Conservation (phyloP, 2,888 invertebrate species). For the Rugalucina vietnamica region DNA sequence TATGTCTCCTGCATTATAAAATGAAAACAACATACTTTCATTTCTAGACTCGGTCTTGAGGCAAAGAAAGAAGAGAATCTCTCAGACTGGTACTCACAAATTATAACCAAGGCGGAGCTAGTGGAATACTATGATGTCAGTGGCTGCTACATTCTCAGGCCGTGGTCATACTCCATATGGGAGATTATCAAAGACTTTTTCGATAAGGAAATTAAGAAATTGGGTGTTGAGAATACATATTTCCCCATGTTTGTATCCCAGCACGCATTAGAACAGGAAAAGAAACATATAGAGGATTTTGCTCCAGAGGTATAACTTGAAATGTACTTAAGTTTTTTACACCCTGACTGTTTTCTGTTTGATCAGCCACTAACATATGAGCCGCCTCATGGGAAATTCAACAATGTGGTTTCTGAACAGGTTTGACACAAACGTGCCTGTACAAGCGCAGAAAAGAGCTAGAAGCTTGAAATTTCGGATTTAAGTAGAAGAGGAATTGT, state of each 20-base stretch:
- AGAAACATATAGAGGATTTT: constrained; percentile 98
- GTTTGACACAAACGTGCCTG: too few species aligned
- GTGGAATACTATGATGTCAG: constrained; percentile 99
- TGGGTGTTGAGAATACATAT: constrained; percentile 98
- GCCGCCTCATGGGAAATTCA: too few species aligned
- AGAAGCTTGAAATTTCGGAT: too few species aligned
- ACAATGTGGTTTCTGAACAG: too few species aligned
- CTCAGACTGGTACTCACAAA: constrained; percentile 98
- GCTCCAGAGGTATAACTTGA: constrained; percentile 96
- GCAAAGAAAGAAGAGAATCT: constrained; percentile 96
- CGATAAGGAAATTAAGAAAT: constrained; percentile 92
- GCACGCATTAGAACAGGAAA: constrained; percentile 96
- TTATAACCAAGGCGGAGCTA: constrained; percentile 95
- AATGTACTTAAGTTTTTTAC: too few species aligned
- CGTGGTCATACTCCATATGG: constrained; percentile 99
- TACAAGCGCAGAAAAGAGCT: too few species aligned
- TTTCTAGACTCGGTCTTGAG: constrained; percentile 91
- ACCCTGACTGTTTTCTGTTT: neutral
- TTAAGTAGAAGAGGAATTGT: too few species aligned
- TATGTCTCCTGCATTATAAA: too few species aligned
- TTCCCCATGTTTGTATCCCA: constrained; percentile 99
- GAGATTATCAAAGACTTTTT: constrained; percentile 94
- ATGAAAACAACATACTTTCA: neutral
- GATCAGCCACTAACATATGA: too few species aligned
- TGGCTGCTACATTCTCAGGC: constrained; percentile 98